phyloP scores from a whole-genome alignment of 2,888 invertebrate species.

The Leptinotarsa haldemani region DNA sequence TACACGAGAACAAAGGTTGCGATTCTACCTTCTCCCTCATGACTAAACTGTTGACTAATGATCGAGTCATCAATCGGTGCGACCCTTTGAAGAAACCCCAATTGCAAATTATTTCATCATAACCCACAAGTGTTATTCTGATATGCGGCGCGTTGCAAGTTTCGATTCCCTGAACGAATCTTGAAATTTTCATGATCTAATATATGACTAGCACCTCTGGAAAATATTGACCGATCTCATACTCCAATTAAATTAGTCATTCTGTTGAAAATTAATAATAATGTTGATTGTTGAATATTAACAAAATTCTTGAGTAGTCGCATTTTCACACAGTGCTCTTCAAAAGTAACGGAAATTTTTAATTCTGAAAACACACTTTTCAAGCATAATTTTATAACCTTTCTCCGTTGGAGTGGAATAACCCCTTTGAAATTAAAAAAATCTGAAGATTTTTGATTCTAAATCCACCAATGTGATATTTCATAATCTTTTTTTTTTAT shows the following conservation, averaged over 20 bases:
- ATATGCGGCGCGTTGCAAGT: neutral
- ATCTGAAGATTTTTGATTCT: too few species aligned
- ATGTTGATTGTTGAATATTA: too few species aligned
- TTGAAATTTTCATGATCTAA: conserved; percentile 4
- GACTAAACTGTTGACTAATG: conserved; percentile 9
- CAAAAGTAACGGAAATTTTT: too few species aligned
- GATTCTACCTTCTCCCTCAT: neutral
- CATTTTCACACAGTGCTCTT: too few species aligned
- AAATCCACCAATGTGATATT: too few species aligned
- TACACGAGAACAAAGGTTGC: neutral
- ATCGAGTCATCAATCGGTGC: neutral
- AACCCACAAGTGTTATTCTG: neutral
- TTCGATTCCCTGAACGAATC: neutral
- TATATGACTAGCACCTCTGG: conserved; percentile 3
- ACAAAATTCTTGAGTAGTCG: too few species aligned
- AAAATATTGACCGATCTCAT: neutral
- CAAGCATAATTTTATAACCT: too few species aligned
- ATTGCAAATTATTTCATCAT: conserved; percentile 11
- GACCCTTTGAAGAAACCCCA: conserved; percentile 9
- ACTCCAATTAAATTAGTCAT: neutral
- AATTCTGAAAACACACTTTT: too few species aligned
- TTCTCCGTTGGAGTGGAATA: too few species aligned
- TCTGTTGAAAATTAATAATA: neutral
- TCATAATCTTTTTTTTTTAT: too few species aligned
- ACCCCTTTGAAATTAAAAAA: too few species aligned